phyloP scores from a whole-genome alignment of 1,140 invertebrate species.

The Megalonaias nervosa region DNA sequence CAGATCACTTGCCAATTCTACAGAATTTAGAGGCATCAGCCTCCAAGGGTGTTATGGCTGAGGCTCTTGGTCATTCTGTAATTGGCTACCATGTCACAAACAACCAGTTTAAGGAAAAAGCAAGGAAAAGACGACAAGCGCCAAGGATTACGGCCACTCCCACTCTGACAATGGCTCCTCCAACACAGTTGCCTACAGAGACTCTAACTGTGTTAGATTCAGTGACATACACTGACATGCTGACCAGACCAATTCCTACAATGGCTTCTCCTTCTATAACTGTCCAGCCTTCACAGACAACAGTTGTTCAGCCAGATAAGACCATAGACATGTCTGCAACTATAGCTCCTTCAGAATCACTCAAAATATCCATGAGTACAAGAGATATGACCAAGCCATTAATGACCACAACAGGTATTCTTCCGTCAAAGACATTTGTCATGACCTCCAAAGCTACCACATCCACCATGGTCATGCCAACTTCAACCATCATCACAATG shows the following conservation, averaged over 20 bases:
- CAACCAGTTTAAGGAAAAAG: conserved; percentile 69
- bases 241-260: conserved; percentile 18
- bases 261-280: conserved; percentile 7
- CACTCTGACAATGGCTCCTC: conserved; percentile 45
- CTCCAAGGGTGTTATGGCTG: conserved; percentile 77
- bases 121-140: conserved; percentile 38
- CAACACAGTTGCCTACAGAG: conserved; percentile 46
- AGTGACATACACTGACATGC: conserved; percentile 33
- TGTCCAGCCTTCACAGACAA: conserved; percentile 17
- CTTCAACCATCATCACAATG: neutral
- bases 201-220: conserved; percentile 30
- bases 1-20: conserved; percentile 74
- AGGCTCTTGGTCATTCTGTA: conserved; percentile 77
- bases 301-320: conserved; percentile 5
- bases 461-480: conserved; percentile 25
- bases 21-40: conserved; percentile 77
- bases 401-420: conserved; percentile 25
- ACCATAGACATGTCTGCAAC: neutral
- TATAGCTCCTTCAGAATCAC: conserved; percentile 1
- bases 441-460: conserved; percentile 40
- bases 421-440: conserved; percentile 38
- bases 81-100: conserved; percentile 78
- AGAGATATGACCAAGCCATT: neutral
- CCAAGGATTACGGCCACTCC: conserved; percentile 48
- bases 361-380: conserved; percentile 9